A percentile compares a stretch with the other conserved stretches of the same genome.
Evolutionary conservation across 2,113 vertebrate genomes (phyloP).

Genomic region (Neolamprologus longior): DNA sequence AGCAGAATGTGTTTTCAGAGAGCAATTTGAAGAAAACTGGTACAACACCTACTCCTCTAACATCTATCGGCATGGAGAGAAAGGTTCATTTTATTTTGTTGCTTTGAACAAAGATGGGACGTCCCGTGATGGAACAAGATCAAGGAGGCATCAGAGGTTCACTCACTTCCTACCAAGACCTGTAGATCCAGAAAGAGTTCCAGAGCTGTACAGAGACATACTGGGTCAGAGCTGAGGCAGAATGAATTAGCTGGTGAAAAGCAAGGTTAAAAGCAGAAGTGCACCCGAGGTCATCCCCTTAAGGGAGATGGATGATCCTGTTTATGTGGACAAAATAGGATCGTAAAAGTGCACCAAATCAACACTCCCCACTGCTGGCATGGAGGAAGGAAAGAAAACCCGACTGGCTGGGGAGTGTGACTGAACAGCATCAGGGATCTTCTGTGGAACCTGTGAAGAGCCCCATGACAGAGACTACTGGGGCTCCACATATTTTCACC

Average conservation of each 20-base stretch:
- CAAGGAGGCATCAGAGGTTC: conserved; percentile 96
- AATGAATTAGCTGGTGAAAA: neutral
- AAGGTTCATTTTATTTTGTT: conserved; percentile 90
- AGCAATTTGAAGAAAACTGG: conserved; percentile 99
- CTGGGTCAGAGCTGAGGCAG: conserved; percentile 90
- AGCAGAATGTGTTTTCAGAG: conserved; percentile 92
- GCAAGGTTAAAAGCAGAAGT: conserved; percentile 2
- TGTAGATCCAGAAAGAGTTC: conserved; percentile 94
- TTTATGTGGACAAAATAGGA: conserved; percentile 2
- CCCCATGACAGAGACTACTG: neutral
- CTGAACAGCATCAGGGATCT: neutral
- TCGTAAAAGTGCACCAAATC: conserved; percentile 7
- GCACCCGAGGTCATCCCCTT: neutral
- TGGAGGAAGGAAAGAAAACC: conserved; percentile 3
- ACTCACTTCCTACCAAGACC: conserved; percentile 98
- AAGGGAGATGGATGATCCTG: neutral
- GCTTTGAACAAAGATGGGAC: conserved; percentile 97
- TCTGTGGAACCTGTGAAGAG: neutral
- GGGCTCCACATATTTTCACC: neutral
- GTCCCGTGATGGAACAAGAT: conserved; percentile 88
- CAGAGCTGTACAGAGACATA: conserved; percentile 96
- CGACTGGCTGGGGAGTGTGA: neutral
- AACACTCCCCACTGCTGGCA: neutral
- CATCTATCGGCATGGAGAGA: conserved; percentile 93
- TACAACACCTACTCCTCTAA: conserved; percentile 99